Percentiles rank a stretch among this genome's conserved stretches.
Conservation (phyloP, 2,113 vertebrate genomes). For the Hemichromis elongatus region DNA sequence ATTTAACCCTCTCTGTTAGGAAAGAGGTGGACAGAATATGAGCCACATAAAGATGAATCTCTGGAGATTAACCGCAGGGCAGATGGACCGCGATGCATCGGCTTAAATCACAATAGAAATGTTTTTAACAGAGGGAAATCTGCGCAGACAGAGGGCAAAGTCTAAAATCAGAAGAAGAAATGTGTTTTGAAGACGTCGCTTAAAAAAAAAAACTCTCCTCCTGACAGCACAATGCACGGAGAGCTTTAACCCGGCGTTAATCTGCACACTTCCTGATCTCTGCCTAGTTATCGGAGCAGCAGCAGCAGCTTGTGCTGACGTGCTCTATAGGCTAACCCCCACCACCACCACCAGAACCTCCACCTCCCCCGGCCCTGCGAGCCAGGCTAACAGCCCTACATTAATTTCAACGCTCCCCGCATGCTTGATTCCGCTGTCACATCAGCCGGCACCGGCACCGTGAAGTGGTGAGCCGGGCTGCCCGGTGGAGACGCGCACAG, state of each 20-base stretch:
- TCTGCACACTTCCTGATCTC: constrained; percentile 48
- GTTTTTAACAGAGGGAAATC: background rate
- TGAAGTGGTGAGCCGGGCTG: background rate
- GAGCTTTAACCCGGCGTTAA: background rate
- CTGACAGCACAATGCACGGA: background rate
- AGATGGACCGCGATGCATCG: background rate
- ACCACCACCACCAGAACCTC: background rate
- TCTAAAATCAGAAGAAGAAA: background rate
- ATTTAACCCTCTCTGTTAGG: background rate
- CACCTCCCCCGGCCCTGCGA: constrained; percentile 17
- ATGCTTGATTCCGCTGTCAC: background rate
- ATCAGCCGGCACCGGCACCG: background rate
- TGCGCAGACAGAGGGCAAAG: background rate
- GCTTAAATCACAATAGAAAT: background rate
- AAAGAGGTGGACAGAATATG: background rate
- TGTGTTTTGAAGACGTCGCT: background rate
- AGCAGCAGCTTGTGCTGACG: constrained; percentile 59
- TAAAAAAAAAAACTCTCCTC: background rate
- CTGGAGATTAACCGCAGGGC: background rate
- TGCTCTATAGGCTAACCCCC: constrained; percentile 19
- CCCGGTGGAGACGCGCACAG: background rate
- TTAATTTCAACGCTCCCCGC: background rate
- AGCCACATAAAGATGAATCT: background rate
- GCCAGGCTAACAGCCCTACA: constrained; percentile 38
- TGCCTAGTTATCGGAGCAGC: constrained; percentile 4